Base-by-base conservation (phyloP, 2,797 vertebrate genomes). In the Muscicapa comitata region DNA sequence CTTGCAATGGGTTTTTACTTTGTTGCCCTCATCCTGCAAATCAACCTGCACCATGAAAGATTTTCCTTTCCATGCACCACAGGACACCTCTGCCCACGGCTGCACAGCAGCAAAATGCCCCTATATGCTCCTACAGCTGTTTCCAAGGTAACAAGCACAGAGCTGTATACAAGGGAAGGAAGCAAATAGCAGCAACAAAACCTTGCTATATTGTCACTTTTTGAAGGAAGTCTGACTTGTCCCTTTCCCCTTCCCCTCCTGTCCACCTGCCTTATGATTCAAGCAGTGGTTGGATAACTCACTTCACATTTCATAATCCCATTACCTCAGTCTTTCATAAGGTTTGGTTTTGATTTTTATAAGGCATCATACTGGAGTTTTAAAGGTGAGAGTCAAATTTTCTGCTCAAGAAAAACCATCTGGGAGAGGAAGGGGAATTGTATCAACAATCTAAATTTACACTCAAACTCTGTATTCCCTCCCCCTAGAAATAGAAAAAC, bases 141-240 rank as follows among this genome's bases (percentile, higher is more conserved):
- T 98, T 97, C 98, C 98, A 98, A 97, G 98, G 98, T 97, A 98
- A 98, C 98, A 59, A 73, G 93, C 96, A 88, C 13, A 0, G 95
- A 97, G 93, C 96, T 73, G 50, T 96, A 97, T 95, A 96, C 94
- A 96, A 86, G 75, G 26, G 68, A 94, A 82, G 68, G 79, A 86
- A 72, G 94, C 86, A 94, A 97, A 94, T 17, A 94, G 83, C 90
- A 93, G 75, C 74, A 73, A 77, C 3, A 7, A 55, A 80, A 77
- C 42, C 61, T 83, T 88, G 85, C 82, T 65, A 65, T 42, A 83
- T 3, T 43, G 73, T 12, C 66, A 86, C 93, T 92, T 94, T 42
- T 25, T 23, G 26, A 82, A 90, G 57, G 58, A 78, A 66, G 37
- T 80, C 58, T 2, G 47, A 79, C 38, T 35, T 33, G 37, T 4